A percentile compares a stretch with the other conserved stretches of the same genome.
These are phyloP conservation scores for Tetrao urogallus DNA, from an alignment of 2,113 vertebrate genomes.

Conservation along the genomic window DNA sequence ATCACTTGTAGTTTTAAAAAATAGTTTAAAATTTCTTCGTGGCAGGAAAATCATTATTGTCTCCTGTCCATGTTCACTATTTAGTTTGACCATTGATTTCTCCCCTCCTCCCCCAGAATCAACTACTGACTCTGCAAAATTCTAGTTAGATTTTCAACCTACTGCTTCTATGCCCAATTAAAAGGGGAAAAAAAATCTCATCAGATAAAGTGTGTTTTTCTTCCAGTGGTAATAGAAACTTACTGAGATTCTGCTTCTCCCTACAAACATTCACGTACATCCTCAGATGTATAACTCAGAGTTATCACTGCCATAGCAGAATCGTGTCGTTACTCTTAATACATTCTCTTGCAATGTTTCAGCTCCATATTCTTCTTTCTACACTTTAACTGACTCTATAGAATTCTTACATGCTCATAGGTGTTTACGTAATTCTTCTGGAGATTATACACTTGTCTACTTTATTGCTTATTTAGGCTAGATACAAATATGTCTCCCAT, in stretches of 20 bases:
- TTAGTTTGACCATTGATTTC: not conserved
- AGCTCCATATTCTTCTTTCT: not conserved
- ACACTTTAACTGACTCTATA: not conserved
- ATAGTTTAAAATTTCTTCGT: not conserved
- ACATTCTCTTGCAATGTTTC: not conserved
- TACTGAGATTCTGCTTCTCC: not conserved
- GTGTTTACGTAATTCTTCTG: not conserved
- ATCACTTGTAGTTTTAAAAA: not conserved
- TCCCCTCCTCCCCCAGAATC: not conserved
- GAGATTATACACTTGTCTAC: not conserved
- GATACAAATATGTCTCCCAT: fast-evolving
- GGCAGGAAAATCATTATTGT: not conserved
- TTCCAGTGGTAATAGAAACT: not conserved
- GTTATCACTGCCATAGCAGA: not conserved
- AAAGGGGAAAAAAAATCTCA: fast-evolving
- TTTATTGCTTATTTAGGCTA: not conserved
- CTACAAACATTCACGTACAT: not conserved
- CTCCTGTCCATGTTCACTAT: not conserved
- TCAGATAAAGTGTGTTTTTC: fast-evolving
- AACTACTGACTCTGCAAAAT: not conserved
- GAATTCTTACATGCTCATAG: not conserved
- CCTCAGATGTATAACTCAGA: too few relatives aligned
- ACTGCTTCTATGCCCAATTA: not conserved
- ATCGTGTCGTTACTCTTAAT: not conserved
- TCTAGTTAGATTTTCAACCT: not conserved